Percentiles rank a stretch among this genome's conserved stretches.
Conservation (phyloP, 2,113 vertebrate species). For the Dasypus novemcinctus region DNA sequence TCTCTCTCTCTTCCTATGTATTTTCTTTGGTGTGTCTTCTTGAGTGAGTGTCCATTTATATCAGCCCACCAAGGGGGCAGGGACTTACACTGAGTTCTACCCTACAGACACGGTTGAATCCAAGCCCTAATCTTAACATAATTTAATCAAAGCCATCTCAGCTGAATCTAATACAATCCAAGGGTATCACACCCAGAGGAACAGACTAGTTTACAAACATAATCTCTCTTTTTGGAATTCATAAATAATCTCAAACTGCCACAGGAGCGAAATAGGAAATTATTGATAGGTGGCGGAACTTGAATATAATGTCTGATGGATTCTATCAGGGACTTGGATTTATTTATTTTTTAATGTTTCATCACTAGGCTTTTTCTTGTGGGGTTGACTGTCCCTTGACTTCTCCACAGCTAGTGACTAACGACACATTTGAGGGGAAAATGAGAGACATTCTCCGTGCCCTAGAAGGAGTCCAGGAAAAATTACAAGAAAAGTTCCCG, state of each 20-base stretch:
- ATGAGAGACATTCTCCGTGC: conserved; percentile 58
- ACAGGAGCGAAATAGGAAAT: not conserved
- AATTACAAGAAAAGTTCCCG: conserved; percentile 54
- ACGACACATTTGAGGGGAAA: conserved; percentile 48
- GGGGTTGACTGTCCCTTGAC: not conserved
- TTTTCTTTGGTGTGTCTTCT: too few species aligned
- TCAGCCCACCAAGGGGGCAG: too few species aligned
- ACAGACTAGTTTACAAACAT: not conserved
- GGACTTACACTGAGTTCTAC: too few species aligned
- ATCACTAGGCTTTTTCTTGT: conserved; percentile 26
- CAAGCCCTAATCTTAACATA: too few species aligned
- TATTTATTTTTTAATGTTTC: not conserved
- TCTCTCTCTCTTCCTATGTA: too few species aligned
- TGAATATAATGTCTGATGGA: not conserved
- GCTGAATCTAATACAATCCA: too few species aligned
- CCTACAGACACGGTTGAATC: too few species aligned
- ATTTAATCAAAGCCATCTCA: too few species aligned
- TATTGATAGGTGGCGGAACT: not conserved
- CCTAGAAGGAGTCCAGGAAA: conserved; percentile 76
- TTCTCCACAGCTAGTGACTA: not conserved
- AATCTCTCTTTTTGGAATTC: too few species aligned
- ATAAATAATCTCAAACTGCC: too few species aligned
- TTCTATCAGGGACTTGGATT: not conserved
- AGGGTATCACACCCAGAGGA: too few species aligned
- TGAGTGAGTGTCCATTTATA: too few species aligned